These are phyloP conservation scores for Linurgus olivaceus DNA, from an alignment of 2,797 vertebrate species.

Conservation along the genomic window DNA sequence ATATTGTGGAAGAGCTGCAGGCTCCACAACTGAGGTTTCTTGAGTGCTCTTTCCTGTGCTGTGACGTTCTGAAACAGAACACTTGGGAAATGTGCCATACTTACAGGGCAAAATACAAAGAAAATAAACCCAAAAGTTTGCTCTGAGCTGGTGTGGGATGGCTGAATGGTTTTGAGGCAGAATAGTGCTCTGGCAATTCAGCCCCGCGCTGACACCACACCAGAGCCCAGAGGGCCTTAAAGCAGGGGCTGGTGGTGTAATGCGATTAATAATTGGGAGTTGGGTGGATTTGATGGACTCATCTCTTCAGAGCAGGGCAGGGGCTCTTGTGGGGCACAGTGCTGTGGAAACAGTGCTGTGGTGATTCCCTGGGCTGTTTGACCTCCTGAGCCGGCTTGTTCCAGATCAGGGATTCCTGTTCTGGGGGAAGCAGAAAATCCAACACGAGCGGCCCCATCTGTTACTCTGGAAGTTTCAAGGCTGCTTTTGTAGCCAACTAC, in stretches of 20 bases:
- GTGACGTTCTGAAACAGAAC: background rate
- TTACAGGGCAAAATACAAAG: background rate
- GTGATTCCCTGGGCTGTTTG: background rate
- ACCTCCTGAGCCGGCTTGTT: background rate
- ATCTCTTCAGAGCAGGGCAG: background rate
- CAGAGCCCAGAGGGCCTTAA: background rate
- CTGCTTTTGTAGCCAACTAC: background rate
- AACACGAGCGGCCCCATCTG: background rate
- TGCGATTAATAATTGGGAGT: background rate
- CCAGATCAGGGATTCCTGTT: background rate
- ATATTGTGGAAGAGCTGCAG: background rate
- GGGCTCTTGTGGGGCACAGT: background rate
- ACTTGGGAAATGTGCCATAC: background rate
- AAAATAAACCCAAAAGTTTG: background rate
- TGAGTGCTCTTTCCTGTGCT: background rate
- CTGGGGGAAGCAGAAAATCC: background rate
- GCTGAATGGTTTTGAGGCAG: background rate
- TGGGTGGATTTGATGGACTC: background rate
- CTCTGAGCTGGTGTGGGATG: background rate
- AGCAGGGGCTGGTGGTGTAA: rapidly evolving
- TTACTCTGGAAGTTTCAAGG: background rate
- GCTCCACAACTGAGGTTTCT: background rate
- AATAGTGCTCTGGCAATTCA: background rate
- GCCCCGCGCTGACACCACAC: rapidly evolving
- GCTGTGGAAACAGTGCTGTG: background rate